Conservation (phyloP, 2,113 vertebrate species). For the Isurus oxyrinchus region DNA sequence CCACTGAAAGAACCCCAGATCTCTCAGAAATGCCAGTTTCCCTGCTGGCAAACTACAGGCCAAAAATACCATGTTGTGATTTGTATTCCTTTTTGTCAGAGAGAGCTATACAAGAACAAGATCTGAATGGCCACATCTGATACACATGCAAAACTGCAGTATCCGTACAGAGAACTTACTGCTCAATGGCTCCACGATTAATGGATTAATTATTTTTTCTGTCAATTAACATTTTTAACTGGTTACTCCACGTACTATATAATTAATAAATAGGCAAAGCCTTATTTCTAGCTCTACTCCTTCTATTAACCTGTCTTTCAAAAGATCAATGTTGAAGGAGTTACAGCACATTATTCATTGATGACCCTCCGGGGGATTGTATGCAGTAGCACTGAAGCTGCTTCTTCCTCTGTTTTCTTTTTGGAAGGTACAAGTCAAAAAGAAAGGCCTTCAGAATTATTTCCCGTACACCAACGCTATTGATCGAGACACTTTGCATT, state of each 20-base stretch:
- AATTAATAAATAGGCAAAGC: conserved; percentile 8
- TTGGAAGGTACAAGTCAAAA: not conserved
- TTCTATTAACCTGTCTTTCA: conserved; percentile 29
- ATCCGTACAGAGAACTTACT: not conserved
- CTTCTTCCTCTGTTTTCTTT: not conserved
- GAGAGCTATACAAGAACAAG: too few relatives aligned
- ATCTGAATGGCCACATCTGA: not conserved
- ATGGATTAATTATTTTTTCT: conserved; percentile 36
- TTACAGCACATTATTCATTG: conserved; percentile 23
- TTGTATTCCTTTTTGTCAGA: conserved; percentile 10
- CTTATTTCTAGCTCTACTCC: conserved; percentile 11
- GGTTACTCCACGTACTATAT: conserved; percentile 10
- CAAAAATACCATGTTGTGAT: not conserved
- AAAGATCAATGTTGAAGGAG: conserved; percentile 36
- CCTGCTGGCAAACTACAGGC: not conserved
- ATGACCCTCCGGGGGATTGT: not conserved
- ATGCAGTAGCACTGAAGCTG: not conserved
- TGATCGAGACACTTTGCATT: not conserved
- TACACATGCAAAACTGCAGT: too few relatives aligned
- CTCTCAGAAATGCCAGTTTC: not conserved
- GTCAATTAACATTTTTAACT: conserved; percentile 35
- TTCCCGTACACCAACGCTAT: not conserved
- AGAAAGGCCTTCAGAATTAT: conserved; percentile 22
- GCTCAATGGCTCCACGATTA: not conserved
- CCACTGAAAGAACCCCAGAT: not conserved